Evolutionary conservation across 92 coral and sea anemone genomes (phyloP), one percentile per base, ranked within the genome.

Genomic region (Bergia puertoricense): DNA sequence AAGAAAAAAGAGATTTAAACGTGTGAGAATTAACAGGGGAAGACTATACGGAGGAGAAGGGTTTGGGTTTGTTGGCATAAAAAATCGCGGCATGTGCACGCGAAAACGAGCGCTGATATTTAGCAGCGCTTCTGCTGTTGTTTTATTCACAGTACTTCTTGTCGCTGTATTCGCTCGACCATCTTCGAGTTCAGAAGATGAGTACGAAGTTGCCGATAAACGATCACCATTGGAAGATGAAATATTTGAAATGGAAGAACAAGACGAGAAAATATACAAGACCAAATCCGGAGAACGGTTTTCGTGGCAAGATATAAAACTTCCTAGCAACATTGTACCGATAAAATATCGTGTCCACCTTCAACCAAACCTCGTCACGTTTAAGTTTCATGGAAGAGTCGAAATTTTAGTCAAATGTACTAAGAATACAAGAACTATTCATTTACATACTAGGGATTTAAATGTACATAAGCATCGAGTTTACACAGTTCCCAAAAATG

Each of bases 111-210:
- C 93, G 72, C 71, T 92, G 75, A 86, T 93, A 39, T 95, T 85
- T 54, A 93, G 95, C 77, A 80, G 91, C 18, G 86, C 75, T 3
- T 88, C 96, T 40, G 95, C 92, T 73, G 81, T 93, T 43, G 85
- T 91, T 11, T 85, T 95, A 43, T 77, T 93, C 85, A 74, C 93
- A 3, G 96, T 95, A 42, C 91, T 92, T 76, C 89, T 95, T 18
- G 89, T 95, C 42, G 91, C 92, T 22, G 91, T 92, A 54, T 90
- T 95, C 90, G 95, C 93, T 74, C 91, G 95, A 56, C 94, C 98
- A 65, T 95, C 98, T 75, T 85, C 96, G 14, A 90, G 96, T 46
- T 86, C 88, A 66, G 95, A 93, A 79, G 89, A 88, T 69, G 93
- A 88, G 67, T 88, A 86, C 85, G 86, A 73, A 30, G 72, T 50